phyloP scores from a whole-genome alignment of 2,113 vertebrate species.

The Microcebus griseorufus region DNA sequence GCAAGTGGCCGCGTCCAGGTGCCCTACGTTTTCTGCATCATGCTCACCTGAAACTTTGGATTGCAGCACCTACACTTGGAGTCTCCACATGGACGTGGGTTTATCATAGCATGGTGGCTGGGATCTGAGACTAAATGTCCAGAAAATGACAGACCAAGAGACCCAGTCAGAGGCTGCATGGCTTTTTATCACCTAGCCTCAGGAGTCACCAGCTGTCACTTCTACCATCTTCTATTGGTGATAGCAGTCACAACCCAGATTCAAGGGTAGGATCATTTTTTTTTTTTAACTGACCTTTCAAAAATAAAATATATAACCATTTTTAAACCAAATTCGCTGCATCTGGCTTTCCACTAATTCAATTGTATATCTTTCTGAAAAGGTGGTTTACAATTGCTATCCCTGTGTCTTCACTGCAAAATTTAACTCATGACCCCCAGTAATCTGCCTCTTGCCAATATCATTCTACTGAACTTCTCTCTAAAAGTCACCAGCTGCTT shows the following conservation, averaged over 20 bases:
- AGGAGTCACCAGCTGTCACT: not conserved
- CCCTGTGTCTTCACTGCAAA: accelerated
- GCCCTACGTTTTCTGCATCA: too few species aligned
- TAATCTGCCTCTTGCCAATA: not conserved
- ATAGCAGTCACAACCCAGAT: not conserved
- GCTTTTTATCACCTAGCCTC: not conserved
- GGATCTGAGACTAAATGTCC: not conserved
- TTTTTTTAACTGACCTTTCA: not conserved
- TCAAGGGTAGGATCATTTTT: not conserved
- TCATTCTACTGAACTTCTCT: not conserved
- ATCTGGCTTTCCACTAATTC: not conserved
- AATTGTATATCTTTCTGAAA: not conserved
- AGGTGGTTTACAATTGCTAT: not conserved
- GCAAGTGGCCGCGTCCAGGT: too few species aligned
- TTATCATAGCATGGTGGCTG: not conserved
- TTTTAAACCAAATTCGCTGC: not conserved
- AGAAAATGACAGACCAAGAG: not conserved
- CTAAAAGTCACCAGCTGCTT: not conserved
- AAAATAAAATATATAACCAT: not conserved
- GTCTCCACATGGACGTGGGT: not conserved
- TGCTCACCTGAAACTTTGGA: not conserved
- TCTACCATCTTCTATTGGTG: not conserved
- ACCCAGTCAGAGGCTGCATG: not conserved
- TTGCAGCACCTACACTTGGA: not conserved
- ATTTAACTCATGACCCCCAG: not conserved